phyloP scores from a whole-genome alignment of 1,140 invertebrate species.

The Ylistrum balloti region DNA sequence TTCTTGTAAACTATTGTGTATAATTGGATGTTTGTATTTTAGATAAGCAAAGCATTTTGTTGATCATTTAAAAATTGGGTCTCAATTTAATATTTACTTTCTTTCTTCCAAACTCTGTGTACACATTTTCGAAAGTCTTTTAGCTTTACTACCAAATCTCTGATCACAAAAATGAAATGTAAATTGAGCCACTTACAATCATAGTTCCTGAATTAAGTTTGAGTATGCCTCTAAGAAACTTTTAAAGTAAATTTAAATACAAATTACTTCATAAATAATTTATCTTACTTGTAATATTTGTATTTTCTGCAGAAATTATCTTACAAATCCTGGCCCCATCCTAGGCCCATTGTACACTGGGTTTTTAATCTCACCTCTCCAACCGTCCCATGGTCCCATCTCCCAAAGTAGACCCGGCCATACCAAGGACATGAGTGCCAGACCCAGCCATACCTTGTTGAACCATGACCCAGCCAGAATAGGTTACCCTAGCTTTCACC shows the following conservation, averaged over 20 bases:
- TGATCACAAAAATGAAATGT: background rate
- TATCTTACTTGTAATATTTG: too few species aligned
- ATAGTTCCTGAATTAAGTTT: too few species aligned
- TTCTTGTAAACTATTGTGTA: too few species aligned
- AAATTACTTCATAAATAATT: background rate
- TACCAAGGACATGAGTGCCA: conserved; percentile 32
- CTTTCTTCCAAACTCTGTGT: background rate
- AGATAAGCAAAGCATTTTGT: too few species aligned
- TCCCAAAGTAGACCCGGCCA: conserved; percentile 36
- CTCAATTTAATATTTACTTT: too few species aligned
- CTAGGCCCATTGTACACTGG: background rate
- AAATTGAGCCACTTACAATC: background rate
- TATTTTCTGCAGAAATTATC: background rate
- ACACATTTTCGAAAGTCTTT: background rate
- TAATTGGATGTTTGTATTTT: too few species aligned
- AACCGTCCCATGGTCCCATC: conserved; percentile 31
- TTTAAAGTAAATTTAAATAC: too few species aligned
- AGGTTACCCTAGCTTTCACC: conserved; percentile 31
- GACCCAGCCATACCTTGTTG: conserved; percentile 37
- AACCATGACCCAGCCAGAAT: conserved; percentile 32
- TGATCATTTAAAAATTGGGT: too few species aligned
- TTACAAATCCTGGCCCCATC: background rate
- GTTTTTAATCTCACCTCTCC: conserved; percentile 33
- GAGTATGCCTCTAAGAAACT: too few species aligned
- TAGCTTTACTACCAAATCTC: too few species aligned